Conservation (phyloP, 2,113 vertebrate genomes). For the Polyodon spathula region DNA sequence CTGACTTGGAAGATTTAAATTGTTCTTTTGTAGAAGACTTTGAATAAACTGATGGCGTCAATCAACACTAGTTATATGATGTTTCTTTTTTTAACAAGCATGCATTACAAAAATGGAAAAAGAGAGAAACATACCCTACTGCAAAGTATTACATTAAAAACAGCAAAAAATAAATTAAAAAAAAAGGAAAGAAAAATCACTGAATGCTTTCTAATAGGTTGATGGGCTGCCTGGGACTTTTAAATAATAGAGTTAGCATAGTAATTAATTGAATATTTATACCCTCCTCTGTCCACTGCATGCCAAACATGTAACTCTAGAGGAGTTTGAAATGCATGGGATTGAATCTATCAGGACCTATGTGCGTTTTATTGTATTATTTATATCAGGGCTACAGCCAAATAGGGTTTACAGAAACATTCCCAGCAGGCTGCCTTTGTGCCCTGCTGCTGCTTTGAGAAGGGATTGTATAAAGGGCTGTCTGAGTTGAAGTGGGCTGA, state of each 20-base stretch:
- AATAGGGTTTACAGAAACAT: conserved; percentile 23
- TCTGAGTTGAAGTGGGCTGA: conserved; percentile 50
- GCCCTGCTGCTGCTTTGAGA: conserved; percentile 46
- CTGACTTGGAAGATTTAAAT: conserved; percentile 51
- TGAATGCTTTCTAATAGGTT: neutral
- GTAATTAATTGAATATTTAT: conserved; percentile 14
- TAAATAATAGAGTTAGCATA: conserved; percentile 6
- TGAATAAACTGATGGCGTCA: conserved; percentile 33
- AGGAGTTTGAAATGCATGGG: conserved; percentile 36
- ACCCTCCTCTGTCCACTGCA: conserved; percentile 2
- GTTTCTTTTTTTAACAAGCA: conserved; percentile 30
- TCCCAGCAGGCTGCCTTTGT: conserved; percentile 54
- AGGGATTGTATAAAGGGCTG: conserved; percentile 45
- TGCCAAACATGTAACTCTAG: neutral
- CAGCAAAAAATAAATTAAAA: neutral
- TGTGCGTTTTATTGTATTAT: conserved; percentile 51
- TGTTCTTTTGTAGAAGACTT: conserved; percentile 34
- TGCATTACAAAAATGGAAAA: neutral
- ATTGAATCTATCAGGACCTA: conserved; percentile 29
- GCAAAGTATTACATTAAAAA: neutral
- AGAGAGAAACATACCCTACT: neutral
- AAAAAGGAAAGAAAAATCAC: neutral
- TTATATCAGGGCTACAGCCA: conserved; percentile 48
- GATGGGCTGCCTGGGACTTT: conserved; percentile 1
- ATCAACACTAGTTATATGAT: conserved; percentile 30